Evolutionary conservation across 2,888 invertebrate genomes (phyloP).

Genomic region (Apodemia hepburni): DNA sequence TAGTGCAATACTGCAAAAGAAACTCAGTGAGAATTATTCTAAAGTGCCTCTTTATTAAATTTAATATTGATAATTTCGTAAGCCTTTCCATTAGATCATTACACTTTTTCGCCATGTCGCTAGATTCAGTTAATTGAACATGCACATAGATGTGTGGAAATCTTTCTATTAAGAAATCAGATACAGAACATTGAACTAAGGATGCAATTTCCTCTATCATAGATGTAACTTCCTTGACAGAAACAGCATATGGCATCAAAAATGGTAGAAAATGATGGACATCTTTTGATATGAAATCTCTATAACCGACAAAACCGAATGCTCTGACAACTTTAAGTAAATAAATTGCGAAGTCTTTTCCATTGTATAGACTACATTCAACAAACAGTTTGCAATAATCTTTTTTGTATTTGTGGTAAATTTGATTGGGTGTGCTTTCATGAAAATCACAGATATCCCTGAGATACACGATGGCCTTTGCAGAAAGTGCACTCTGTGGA

Average conservation of each 20-base stretch:
- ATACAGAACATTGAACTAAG: constrained; percentile 77
- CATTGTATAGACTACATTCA: constrained; percentile 78
- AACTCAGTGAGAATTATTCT: constrained; percentile 83
- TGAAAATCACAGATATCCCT: constrained; percentile 79
- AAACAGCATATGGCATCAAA: constrained; percentile 80
- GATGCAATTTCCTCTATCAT: constrained; percentile 84
- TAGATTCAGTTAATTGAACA: constrained; percentile 82
- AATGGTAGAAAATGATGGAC: constrained; percentile 84
- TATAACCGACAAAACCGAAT: constrained; percentile 84
- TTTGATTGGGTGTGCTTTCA: constrained; percentile 73
- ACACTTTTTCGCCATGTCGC: constrained; percentile 80
- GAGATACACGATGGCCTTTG: constrained; percentile 79
- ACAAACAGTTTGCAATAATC: constrained; percentile 82
- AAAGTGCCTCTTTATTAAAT: constrained; percentile 83
- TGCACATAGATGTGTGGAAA: constrained; percentile 87
- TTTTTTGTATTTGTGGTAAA: constrained; percentile 82
- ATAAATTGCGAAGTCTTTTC: constrained; percentile 79
- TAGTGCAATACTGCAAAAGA: constrained; percentile 82
- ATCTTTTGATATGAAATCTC: constrained; percentile 85
- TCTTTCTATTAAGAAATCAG: constrained; percentile 82
- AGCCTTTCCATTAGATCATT: constrained; percentile 81
- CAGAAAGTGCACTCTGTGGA: constrained; percentile 77
- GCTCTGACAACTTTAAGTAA: constrained; percentile 82
- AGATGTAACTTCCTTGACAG: constrained; percentile 74
- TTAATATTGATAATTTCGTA: constrained; percentile 77